Conservation (phyloP, 2,797 vertebrate genomes). For the Epinephelus awoara region DNA sequence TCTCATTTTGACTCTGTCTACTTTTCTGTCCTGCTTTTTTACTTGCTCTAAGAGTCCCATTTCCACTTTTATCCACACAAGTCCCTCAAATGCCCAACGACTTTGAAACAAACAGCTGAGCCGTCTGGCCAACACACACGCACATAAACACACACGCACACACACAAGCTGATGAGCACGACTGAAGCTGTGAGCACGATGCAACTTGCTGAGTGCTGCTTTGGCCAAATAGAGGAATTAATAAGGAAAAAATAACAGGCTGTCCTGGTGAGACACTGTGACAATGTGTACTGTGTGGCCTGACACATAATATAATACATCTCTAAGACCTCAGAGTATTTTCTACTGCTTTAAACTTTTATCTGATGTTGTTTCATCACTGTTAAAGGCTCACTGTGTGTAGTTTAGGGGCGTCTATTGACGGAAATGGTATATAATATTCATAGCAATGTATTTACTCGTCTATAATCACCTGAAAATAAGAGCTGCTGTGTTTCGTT, state of each 20-base stretch:
- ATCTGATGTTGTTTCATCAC: background rate
- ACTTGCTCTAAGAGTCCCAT: conserved; percentile 27
- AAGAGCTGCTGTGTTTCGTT: too few relatives aligned
- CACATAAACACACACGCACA: background rate
- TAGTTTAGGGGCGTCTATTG: too few relatives aligned
- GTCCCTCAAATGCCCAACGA: conserved; percentile 51
- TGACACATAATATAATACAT: conserved; percentile 1
- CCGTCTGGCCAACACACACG: conserved; percentile 10
- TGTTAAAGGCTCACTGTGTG: too few relatives aligned
- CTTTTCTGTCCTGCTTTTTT: conserved; percentile 36
- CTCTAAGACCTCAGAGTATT: background rate
- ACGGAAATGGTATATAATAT: too few relatives aligned
- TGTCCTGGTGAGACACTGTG: conserved; percentile 42
- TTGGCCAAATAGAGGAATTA: conserved; percentile 68
- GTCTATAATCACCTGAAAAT: too few relatives aligned
- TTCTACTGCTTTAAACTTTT: conserved; percentile 2
- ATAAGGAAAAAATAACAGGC: conserved; percentile 61
- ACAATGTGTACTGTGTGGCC: conserved; percentile 19
- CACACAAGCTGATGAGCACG: conserved; percentile 30
- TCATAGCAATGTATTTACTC: too few relatives aligned
- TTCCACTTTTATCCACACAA: conserved; percentile 53
- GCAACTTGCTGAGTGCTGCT: conserved; percentile 54
- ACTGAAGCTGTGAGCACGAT: conserved; percentile 49
- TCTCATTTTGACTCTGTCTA: conserved; percentile 49
- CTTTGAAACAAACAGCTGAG: conserved; percentile 62